phyloP scores from a whole-genome alignment of 2,113 vertebrate species.

The Rhynchopsitta pachyrhyncha region DNA sequence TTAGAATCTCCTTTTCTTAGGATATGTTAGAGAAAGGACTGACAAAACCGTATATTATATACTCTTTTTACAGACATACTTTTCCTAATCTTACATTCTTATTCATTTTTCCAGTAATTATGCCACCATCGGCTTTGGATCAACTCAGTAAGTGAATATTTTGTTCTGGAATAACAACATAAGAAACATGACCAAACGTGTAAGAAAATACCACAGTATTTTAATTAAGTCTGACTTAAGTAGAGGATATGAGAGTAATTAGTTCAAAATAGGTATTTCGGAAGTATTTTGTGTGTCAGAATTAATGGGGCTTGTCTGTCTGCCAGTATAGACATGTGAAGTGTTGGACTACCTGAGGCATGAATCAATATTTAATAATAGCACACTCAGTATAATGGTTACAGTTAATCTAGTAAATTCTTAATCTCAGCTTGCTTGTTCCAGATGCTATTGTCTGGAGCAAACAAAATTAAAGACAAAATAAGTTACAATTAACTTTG shows the following conservation, averaged over 20 bases:
- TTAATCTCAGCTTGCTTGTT: background rate
- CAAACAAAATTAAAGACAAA: background rate
- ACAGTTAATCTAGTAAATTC: background rate
- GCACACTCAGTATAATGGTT: background rate
- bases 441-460: background rate
- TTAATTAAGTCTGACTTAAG: background rate
- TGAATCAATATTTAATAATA: background rate
- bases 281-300: background rate
- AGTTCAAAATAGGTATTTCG: background rate
- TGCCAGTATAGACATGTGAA: background rate
- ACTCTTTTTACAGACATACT: background rate
- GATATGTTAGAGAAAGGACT: background rate
- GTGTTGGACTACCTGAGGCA: background rate
- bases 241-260: background rate
- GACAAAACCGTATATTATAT: background rate
- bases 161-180: background rate
- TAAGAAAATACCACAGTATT: background rate
- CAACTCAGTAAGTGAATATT: constrained; percentile 91
- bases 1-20: background rate
- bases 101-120: constrained; percentile 86
- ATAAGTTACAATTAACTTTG: background rate
- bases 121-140: constrained; percentile 97
- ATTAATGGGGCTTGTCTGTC: background rate
- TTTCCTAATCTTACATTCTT: background rate
- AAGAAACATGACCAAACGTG: background rate